These are phyloP conservation scores for Ailurus styani DNA, from an alignment of 2,113 vertebrate species.

Conservation along the genomic window DNA sequence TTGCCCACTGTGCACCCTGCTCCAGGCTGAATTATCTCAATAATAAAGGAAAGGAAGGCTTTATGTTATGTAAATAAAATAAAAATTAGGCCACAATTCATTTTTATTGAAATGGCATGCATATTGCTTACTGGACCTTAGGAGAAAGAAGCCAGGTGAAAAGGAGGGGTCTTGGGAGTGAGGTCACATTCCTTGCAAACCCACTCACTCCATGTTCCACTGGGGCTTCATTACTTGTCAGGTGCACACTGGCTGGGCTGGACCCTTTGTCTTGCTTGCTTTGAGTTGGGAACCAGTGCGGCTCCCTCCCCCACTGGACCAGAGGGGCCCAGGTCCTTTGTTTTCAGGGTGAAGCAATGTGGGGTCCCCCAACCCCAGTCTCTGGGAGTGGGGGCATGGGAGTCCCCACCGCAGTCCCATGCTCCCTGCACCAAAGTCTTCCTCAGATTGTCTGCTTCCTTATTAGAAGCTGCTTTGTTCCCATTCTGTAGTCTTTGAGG, in stretches of 20 bases:
- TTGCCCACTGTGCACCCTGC: neutral
- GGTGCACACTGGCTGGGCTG: constrained; percentile 54
- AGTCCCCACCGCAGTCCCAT: constrained; percentile 34
- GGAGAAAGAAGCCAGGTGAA: constrained; percentile 50
- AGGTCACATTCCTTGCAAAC: constrained; percentile 15
- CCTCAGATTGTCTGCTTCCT: constrained; percentile 66
- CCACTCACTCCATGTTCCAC: constrained; percentile 66
- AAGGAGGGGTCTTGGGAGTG: constrained; percentile 66
- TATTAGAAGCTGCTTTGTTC: constrained; percentile 73
- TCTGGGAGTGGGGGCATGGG: neutral
- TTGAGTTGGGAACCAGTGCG: constrained; percentile 52
- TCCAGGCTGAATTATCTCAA: constrained; percentile 48
- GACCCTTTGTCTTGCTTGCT: constrained; percentile 75
- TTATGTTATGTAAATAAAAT: constrained; percentile 70
- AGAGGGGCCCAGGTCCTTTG: constrained; percentile 72
- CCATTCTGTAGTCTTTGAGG: constrained; percentile 73
- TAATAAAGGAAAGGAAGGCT: constrained; percentile 62
- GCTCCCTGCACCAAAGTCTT: neutral
- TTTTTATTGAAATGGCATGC: constrained; percentile 75
- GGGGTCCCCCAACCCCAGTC: rapidly evolving
- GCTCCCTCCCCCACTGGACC: neutral
- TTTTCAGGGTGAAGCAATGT: constrained; percentile 64
- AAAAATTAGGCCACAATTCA: constrained; percentile 66
- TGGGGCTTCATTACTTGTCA: constrained; percentile 71
- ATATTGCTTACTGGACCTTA: constrained; percentile 70